A percentile compares a stretch with the other conserved stretches of the same genome.
These are phyloP conservation scores for Unio pictorum DNA, from an alignment of 2,888 invertebrate genomes.

Conservation along the genomic window DNA sequence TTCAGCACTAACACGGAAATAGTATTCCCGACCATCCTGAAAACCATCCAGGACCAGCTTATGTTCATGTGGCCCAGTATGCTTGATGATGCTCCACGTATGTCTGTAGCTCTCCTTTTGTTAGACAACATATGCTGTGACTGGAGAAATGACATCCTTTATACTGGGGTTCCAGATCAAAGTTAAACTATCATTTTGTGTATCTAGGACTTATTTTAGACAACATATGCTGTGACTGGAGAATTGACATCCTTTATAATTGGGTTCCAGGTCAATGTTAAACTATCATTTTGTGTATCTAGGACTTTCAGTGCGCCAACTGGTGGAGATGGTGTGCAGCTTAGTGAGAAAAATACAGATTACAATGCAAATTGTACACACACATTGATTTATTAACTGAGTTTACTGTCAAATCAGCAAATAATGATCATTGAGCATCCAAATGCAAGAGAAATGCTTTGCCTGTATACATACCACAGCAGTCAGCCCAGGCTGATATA, in stretches of 20 bases:
- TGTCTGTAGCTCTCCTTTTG: slow-evolving; percentile 77
- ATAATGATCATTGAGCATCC: too few species aligned
- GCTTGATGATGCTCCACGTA: slow-evolving; percentile 52
- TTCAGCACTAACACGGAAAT: too few species aligned
- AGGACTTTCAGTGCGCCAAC: slow-evolving; percentile 51
- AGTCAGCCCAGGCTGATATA: too few species aligned
- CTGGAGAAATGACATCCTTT: too few species aligned
- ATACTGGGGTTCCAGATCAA: too few species aligned
- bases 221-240: slow-evolving; percentile 85
- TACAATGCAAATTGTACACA: too few species aligned
- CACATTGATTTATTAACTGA: too few species aligned
- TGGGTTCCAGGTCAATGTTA: slow-evolving; percentile 60
- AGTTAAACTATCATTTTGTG: too few species aligned
- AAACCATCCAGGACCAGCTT: slow-evolving; percentile 74
- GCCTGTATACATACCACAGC: too few species aligned
- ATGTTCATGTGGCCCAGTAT: slow-evolving; percentile 73
- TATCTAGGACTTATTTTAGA: too few species aligned
- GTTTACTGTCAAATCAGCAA: too few species aligned
- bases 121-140: slow-evolving; percentile 84
- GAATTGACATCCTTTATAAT: slow-evolving; percentile 82
- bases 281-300: slow-evolving; percentile 45
- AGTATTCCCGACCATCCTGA: slow-evolving; percentile 84
- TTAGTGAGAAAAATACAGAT: slow-evolving; percentile 11
- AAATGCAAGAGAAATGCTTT: too few species aligned
- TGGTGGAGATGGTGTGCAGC: slow-evolving; percentile 59